Conservation (phyloP, 2,113 vertebrate species). For the Sinosuthora webbiana region DNA sequence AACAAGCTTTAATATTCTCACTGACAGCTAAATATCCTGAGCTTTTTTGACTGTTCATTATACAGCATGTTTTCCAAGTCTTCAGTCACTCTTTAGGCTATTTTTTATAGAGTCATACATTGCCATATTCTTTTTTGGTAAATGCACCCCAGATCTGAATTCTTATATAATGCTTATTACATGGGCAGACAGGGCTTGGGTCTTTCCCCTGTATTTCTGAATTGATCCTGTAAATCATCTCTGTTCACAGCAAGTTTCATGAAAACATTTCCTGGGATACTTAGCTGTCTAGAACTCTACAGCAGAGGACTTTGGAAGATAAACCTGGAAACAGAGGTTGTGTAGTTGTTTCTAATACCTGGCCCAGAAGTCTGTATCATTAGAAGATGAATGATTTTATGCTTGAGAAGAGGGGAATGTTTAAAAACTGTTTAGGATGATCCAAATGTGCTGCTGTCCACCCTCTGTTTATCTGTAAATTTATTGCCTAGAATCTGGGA, state of each 20-base stretch:
- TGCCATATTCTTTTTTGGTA: background rate
- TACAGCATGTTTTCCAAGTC: background rate
- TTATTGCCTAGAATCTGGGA: background rate
- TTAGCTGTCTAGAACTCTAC: background rate
- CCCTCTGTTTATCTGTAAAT: background rate
- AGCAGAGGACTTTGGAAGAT: background rate
- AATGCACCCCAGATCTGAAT: background rate
- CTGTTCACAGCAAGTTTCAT: background rate
- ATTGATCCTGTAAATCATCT: background rate
- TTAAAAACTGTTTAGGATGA: background rate
- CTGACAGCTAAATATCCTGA: background rate
- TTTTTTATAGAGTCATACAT: background rate
- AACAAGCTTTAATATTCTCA: background rate
- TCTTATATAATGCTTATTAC: background rate
- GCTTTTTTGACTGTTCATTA: background rate
- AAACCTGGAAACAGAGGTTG: background rate
- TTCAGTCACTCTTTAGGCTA: background rate
- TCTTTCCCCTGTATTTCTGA: background rate
- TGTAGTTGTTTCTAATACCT: background rate
- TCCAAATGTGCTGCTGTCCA: background rate
- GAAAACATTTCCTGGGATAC: background rate
- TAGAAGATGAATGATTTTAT: background rate
- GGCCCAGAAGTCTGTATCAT: background rate
- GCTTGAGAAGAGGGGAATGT: background rate
- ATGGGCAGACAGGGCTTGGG: accelerated